Base-by-base conservation (phyloP, 1,140 invertebrate genomes). In the Polyergus mexicanus region DNA sequence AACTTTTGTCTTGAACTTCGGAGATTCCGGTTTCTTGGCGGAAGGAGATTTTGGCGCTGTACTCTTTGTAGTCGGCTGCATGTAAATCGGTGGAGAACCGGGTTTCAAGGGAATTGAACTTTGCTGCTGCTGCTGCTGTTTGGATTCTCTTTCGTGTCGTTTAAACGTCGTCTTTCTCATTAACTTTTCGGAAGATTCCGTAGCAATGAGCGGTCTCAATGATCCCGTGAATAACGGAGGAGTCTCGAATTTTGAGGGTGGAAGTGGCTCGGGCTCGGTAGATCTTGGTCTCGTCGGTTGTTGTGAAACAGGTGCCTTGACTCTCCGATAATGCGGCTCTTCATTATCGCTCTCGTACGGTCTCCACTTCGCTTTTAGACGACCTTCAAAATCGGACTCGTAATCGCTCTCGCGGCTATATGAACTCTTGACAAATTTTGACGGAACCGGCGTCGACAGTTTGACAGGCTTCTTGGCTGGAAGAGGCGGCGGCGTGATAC, bases 331-430 rank as follows among this genome's bases (percentile, higher is more conserved):
- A 62, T 93, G 92, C 1, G 96, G 95, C 76, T 97, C 96, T 84
- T 97, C 97, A 28, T 94, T 96, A 62, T 97, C 97, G 90, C 97
- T 97, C 76, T 96, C 96, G 85, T 95, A 96, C 22, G 96, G 96
- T 69, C 96, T 96, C 96, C 96, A 97, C 90, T 96, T 97, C 7
- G 94, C 88, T 84, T 90, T 93, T 16, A 85, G 7, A 0, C 95
- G 92, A 69, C 94, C 92, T 87, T 97, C 96, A 60, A 96, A 94
- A 94, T 97, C 97, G 89, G 97, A 97, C 92, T 97, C 97, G 89
- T 97, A 97, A 87, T 97, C 97, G 86, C 97, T 97, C 87, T 97
- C 97, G 19, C 91, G 92, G 11, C 91, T 87, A 84, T 96, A 95
- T 56, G 95, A 95, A 28, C 96, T 96, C 89, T 96, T 96, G 0